Conservation (phyloP, 2,797 vertebrate species). For the Anolis apletophallus region DNA sequence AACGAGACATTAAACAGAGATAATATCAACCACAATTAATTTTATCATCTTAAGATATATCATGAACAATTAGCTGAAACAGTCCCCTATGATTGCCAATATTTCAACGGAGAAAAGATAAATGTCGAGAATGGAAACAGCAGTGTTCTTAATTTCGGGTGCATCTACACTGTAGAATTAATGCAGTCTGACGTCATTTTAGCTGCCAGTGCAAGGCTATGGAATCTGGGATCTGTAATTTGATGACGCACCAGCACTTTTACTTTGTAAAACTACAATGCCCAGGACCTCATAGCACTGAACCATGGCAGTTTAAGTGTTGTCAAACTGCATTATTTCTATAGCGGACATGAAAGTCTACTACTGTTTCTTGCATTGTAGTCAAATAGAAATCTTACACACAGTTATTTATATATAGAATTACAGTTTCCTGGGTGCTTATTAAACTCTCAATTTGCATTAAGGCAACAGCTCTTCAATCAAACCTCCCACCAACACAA, state of each 20-base stretch:
- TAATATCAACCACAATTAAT: conserved; percentile 43
- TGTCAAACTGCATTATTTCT: no score
- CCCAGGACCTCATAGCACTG: no score
- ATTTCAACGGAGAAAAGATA: conserved; percentile 64
- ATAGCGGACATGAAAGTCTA: background rate
- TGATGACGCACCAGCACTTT: no score
- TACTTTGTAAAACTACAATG: no score
- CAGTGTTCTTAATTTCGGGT: background rate
- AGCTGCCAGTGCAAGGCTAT: no score
- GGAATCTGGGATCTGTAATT: no score
- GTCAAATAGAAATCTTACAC: background rate
- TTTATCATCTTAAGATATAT: conserved; percentile 52
- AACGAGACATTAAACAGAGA: conserved; percentile 15
- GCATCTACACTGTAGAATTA: no score
- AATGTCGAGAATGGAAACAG: conserved; percentile 58
- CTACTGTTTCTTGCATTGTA: background rate
- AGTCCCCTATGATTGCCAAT: conserved; percentile 69
- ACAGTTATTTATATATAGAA: background rate
- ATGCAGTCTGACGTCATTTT: no score
- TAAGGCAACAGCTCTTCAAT: background rate
- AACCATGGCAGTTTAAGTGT: no score
- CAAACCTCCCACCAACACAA: background rate
- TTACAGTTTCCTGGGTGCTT: background rate
- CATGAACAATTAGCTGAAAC: conserved; percentile 59
- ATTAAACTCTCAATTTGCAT: background rate